Conservation (phyloP, 2,888 invertebrate genomes). For the Caenorhabditis afra region DNA sequence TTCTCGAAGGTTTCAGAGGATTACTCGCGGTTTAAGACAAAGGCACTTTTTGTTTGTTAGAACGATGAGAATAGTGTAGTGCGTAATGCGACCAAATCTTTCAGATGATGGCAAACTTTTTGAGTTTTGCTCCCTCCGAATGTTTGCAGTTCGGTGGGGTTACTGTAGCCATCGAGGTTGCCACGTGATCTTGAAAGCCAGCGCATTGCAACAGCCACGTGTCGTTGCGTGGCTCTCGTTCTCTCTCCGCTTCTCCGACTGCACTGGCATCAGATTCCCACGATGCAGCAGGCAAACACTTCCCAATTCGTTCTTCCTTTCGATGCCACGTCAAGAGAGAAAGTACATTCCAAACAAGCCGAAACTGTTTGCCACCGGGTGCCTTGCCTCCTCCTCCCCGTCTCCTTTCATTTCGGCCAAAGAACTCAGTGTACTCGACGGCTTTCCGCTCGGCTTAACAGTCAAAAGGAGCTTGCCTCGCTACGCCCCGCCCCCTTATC, state of each 20-base stretch:
- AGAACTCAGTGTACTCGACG: slow-evolving; percentile 50
- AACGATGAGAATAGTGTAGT: slow-evolving; percentile 39
- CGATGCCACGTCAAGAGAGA: background rate
- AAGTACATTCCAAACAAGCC: slow-evolving; percentile 8
- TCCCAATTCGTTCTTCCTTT: slow-evolving; percentile 8
- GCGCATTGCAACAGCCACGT: slow-evolving; percentile 5
- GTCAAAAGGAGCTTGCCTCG: slow-evolving; percentile 16
- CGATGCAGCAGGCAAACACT: slow-evolving; percentile 14
- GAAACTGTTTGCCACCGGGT: slow-evolving; percentile 50
- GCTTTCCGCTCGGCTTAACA: slow-evolving; percentile 46
- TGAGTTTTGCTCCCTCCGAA: slow-evolving; percentile 26
- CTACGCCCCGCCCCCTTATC: slow-evolving; percentile 44
- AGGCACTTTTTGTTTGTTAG: slow-evolving; percentile 27
- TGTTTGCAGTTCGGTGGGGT: slow-evolving; percentile 14
- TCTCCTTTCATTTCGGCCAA: slow-evolving; percentile 31
- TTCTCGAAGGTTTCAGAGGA: slow-evolving; percentile 3
- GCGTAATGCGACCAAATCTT: slow-evolving; percentile 20
- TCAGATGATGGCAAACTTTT: slow-evolving; percentile 25
- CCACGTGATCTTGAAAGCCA: too few relatives aligned
- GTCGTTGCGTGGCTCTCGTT: slow-evolving; percentile 2
- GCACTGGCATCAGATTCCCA: slow-evolving; percentile 19
- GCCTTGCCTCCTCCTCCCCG: slow-evolving; percentile 10
- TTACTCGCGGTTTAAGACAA: slow-evolving; percentile 45
- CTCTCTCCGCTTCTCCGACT: background rate
- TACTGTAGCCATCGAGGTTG: slow-evolving; percentile 17